phyloP scores from a whole-genome alignment of 2,888 invertebrate genomes.

The Lasiommata megera region DNA sequence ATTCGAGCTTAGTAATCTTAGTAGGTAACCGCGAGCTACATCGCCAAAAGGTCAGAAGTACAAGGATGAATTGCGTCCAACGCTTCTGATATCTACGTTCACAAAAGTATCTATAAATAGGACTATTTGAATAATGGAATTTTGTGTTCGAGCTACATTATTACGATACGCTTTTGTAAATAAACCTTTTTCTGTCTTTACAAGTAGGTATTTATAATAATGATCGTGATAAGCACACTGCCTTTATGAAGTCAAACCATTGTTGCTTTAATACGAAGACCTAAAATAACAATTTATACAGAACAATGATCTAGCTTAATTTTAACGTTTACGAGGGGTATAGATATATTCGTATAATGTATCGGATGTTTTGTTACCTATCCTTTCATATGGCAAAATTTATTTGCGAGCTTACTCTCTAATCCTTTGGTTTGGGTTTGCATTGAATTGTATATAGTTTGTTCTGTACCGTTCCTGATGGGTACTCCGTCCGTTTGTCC shows the following conservation, averaged over 20 bases:
- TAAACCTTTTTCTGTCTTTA: background rate
- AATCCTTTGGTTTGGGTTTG: slow-evolving; percentile 13
- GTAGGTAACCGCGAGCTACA: too few species aligned
- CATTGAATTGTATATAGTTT: slow-evolving; percentile 16
- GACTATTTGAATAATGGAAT: too few species aligned
- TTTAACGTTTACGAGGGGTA: background rate
- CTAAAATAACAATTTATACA: slow-evolving; percentile 13
- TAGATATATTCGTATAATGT: background rate
- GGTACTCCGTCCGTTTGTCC: too few species aligned
- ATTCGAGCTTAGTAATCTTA: too few species aligned
- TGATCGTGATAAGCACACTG: background rate
- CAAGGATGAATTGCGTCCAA: too few species aligned
- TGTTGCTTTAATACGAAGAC: background rate
- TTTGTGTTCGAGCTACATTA: too few species aligned
- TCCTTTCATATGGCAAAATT: slow-evolving; percentile 21
- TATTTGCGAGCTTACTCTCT: slow-evolving; percentile 17
- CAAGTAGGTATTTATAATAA: background rate
- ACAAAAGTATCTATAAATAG: too few species aligned
- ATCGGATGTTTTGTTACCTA: slow-evolving; percentile 12
- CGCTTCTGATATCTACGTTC: too few species aligned
- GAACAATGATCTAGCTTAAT: slow-evolving; percentile 7
- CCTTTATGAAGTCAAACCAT: background rate
- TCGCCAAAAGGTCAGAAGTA: too few species aligned
- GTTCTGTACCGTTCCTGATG: too few species aligned
- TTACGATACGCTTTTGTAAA: background rate